phyloP scores from a whole-genome alignment of 2,113 vertebrate species.

The Myocastor coypus region DNA sequence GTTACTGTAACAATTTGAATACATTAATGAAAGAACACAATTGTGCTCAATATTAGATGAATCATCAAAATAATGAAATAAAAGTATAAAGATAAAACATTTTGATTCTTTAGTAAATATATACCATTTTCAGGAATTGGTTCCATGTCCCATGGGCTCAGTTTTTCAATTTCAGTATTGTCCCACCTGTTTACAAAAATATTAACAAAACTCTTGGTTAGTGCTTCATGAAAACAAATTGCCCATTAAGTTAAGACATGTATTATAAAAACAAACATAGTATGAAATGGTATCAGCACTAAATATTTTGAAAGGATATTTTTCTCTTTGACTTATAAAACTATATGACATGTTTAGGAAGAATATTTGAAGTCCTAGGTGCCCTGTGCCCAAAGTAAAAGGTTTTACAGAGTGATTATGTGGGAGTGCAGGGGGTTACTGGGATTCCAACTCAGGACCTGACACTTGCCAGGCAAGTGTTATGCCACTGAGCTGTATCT shows the following conservation, averaged over 20 bases:
- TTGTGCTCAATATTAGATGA: neutral
- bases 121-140: slow-evolving; percentile 96
- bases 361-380: neutral
- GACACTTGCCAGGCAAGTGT: too few species aligned
- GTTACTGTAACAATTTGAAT: neutral
- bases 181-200: slow-evolving; percentile 92
- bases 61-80: neutral
- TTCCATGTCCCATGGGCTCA: slow-evolving; percentile 98
- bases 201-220: slow-evolving; percentile 12
- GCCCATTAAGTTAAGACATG: neutral
- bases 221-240: neutral
- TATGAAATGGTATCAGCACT: neutral
- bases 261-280: neutral
- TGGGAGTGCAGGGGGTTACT: too few species aligned
- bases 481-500: too few species aligned
- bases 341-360: neutral
- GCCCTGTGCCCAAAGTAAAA: neutral
- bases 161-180: slow-evolving; percentile 96
- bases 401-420: neutral
- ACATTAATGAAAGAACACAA: neutral
- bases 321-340: neutral
- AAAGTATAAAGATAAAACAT: neutral
- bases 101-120: slow-evolving; percentile 56
- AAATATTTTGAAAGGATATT: neutral
- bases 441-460: too few species aligned